Evolutionary conservation across 2,888 invertebrate genomes (phyloP).

Genomic region (Drosophila robusta): DNA sequence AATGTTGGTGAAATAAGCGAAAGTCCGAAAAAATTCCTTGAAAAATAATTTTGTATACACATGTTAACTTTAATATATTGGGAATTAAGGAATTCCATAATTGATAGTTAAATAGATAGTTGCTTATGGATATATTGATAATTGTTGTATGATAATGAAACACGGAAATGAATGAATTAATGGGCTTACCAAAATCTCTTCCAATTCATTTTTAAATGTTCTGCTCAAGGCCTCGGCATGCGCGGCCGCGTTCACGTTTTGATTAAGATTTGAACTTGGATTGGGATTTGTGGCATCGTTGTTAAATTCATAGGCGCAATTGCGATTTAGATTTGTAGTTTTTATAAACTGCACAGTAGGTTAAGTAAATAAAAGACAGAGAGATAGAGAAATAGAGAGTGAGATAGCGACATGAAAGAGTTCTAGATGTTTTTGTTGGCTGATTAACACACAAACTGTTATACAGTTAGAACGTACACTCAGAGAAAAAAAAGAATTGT

Average conservation of each 20-base stretch:
- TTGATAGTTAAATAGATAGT: not conserved
- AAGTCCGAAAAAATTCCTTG: no score
- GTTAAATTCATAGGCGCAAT: conserved; percentile 80
- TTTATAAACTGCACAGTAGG: conserved; percentile 78
- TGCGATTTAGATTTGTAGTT: conserved; percentile 82
- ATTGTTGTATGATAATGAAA: conserved; percentile 8
- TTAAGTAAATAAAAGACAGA: conserved; percentile 40
- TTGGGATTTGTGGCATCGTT: conserved; percentile 72
- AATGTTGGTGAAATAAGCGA: no score
- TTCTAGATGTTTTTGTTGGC: conserved; percentile 1
- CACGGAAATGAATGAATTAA: conserved; percentile 20
- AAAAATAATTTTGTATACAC: no score
- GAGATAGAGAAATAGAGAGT: conserved; percentile 31
- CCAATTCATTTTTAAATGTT: conserved; percentile 80
- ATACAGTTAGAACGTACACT: not conserved
- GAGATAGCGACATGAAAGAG: conserved; percentile 8
- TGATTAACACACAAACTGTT: not conserved
- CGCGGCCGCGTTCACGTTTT: conserved; percentile 67
- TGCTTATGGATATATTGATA: conserved; percentile 15
- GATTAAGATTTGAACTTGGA: conserved; percentile 70
- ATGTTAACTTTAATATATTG: no score
- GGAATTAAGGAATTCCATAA: no score
- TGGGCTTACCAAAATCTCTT: conserved; percentile 78
- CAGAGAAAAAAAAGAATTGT: not conserved
- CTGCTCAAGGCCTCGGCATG: conserved; percentile 78